These are phyloP conservation scores for Paralichthys olivaceus DNA, from an alignment of 2,113 vertebrate species.

Conservation along the genomic window DNA sequence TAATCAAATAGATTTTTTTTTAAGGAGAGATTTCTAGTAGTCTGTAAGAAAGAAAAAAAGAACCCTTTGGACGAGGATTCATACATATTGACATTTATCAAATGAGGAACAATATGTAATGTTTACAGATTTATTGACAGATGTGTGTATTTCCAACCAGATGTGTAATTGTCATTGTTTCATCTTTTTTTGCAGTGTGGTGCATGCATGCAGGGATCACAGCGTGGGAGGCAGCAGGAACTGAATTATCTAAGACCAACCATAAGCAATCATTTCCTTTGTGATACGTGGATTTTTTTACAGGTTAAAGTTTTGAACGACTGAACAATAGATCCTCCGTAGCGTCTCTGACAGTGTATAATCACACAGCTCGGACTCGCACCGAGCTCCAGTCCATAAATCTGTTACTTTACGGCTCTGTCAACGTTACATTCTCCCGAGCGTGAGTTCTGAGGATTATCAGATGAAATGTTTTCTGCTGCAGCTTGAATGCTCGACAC, in stretches of 20 bases:
- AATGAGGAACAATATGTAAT: slow-evolving; percentile 16
- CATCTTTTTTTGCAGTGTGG: not conserved
- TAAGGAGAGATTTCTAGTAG: slow-evolving; percentile 65
- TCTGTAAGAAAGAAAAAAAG: slow-evolving; percentile 64
- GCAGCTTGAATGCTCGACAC: slow-evolving; percentile 37
- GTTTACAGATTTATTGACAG: slow-evolving; percentile 8
- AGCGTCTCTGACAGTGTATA: not conserved
- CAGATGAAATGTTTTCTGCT: slow-evolving; percentile 35
- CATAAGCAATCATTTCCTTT: not conserved
- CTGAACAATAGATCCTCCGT: not conserved
- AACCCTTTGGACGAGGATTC: slow-evolving; percentile 42
- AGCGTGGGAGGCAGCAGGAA: slow-evolving; percentile 14
- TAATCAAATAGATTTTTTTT: slow-evolving; percentile 81
- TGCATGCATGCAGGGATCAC: slow-evolving; percentile 11
- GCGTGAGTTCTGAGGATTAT: slow-evolving; percentile 6
- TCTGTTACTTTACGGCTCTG: not conserved
- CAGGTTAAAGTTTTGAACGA: not conserved
- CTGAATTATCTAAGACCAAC: slow-evolving; percentile 5
- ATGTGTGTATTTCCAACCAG: not conserved
- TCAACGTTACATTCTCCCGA: slow-evolving; percentile 6
- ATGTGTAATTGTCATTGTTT: not conserved
- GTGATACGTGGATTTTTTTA: not conserved
- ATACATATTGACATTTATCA: slow-evolving; percentile 44
- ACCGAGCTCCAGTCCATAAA: not conserved
- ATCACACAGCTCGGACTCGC: not conserved